Conservation (phyloP, 2,888 invertebrate genomes). For the Brachyptera risi region DNA sequence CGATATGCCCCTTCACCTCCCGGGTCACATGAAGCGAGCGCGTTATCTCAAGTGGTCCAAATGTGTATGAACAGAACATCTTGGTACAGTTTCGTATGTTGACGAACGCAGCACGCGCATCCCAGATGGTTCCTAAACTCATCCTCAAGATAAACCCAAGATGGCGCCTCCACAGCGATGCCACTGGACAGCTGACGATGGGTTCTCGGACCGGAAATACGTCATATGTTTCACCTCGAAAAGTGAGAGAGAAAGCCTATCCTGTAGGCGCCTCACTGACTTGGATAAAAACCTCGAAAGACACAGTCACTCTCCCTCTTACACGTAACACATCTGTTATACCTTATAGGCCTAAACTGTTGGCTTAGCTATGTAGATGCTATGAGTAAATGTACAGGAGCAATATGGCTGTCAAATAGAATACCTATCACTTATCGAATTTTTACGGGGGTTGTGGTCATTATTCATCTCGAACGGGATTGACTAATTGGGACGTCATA, state of each 20-base stretch:
- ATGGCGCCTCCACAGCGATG: not conserved
- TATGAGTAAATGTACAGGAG: not conserved
- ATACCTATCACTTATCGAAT: too few species aligned
- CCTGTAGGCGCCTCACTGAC: not conserved
- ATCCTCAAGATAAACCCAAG: constrained; percentile 3
- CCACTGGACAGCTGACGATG: constrained; percentile 9
- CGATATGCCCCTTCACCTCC: too few species aligned
- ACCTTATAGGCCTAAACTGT: too few species aligned
- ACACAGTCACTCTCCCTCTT: too few species aligned
- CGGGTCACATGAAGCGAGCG: too few species aligned
- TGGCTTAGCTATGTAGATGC: not conserved
- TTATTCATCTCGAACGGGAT: too few species aligned
- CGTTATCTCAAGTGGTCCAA: too few species aligned
- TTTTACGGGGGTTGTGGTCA: too few species aligned
- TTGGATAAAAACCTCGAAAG: not conserved
- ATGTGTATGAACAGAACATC: not conserved
- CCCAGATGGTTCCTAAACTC: not conserved
- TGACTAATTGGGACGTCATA: too few species aligned
- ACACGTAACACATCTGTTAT: not conserved
- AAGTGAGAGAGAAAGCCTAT: not conserved
- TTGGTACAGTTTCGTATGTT: not conserved
- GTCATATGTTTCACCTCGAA: constrained; percentile 1
- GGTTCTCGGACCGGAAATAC: not conserved
- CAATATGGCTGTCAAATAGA: not conserved
- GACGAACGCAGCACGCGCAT: not conserved